Evolutionary conservation across 1,140 invertebrate species (phyloP), one percentile per base, ranked within the genome.

Genomic region (Drosophila hydei): DNA sequence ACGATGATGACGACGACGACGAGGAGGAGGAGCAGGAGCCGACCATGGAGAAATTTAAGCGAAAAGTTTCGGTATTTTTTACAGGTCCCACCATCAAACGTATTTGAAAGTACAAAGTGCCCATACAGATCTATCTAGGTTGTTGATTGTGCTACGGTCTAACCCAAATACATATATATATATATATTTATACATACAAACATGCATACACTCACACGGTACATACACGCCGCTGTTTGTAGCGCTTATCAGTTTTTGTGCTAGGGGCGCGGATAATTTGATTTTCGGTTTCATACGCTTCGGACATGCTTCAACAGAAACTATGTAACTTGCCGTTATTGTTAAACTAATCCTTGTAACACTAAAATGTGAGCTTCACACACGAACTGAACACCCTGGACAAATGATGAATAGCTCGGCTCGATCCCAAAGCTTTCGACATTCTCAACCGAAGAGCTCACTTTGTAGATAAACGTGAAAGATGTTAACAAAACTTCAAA

Each of bases 1-100:
- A 56, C 9, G 54, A 68, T 11, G 50, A 54, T 3, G 76, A 77
- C 7, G 76, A 85, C 19, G 77, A 84, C 5, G 79, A 88, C 9
- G 76, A 80, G 5, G 87, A 84, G 6, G 75, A 79, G 63, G 77
- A 89, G 23, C 79, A 70, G 40, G 80, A 91, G 58, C 89, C 90
- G 14, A 84, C 80, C n/a, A 91, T 91, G 76, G 90, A 91, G 45
- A 76, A 78, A 45, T 91, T 91, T 36, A 91, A 91, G 79, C 87
- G 91, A 18, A 91, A 91, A 77, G 85, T 91, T 33, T 91, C 91
- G 18, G 85, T 91, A 67, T 91, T 91, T 64, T 91, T 91, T 74
- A 91, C 90, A 63, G 91, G 90, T 45, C 90, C 91, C 71, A 91
- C 89, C 63, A 91, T 91, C 60, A 90, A 90, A 69, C 90, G 91